phyloP scores from a whole-genome alignment of 2,797 vertebrate species.

The Chrysocyon brachyurus region DNA sequence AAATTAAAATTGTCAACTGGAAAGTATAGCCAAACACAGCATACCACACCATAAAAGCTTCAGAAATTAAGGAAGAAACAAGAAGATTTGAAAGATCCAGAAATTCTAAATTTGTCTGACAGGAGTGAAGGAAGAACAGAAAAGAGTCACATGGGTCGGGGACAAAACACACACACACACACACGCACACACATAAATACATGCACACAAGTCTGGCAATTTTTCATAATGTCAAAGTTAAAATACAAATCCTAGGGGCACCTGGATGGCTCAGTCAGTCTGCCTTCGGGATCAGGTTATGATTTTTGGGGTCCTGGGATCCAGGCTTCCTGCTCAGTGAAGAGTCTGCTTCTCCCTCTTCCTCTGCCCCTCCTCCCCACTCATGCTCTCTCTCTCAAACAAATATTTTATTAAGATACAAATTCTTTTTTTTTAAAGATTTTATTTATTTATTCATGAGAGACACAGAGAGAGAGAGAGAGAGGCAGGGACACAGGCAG shows the following conservation, averaged over 20 bases:
- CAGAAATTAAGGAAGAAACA: neutral
- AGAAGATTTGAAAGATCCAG: neutral
- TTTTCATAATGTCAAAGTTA: neutral
- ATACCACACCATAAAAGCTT: neutral
- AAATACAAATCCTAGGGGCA: neutral
- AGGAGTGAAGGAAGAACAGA: neutral
- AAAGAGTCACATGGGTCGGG: neutral
- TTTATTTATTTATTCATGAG: too few relatives aligned
- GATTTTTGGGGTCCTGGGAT: too few relatives aligned
- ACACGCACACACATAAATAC: neutral
- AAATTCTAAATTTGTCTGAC: neutral
- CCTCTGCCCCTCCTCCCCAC: too few relatives aligned
- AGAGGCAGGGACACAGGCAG: too few relatives aligned
- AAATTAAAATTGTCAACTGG: neutral
- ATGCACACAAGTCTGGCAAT: neutral
- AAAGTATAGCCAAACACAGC: neutral
- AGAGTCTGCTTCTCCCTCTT: too few relatives aligned
- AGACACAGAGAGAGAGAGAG: too few relatives aligned
- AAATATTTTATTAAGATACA: neutral
- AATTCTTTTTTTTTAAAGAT: too few relatives aligned
- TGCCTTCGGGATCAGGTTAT: neutral
- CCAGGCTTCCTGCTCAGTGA: too few relatives aligned
- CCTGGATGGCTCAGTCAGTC: neutral
- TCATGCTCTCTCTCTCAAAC: too few relatives aligned
- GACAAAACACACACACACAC: neutral